phyloP scores from a whole-genome alignment of 2,113 vertebrate species.

The Triplophysa tibetana region DNA sequence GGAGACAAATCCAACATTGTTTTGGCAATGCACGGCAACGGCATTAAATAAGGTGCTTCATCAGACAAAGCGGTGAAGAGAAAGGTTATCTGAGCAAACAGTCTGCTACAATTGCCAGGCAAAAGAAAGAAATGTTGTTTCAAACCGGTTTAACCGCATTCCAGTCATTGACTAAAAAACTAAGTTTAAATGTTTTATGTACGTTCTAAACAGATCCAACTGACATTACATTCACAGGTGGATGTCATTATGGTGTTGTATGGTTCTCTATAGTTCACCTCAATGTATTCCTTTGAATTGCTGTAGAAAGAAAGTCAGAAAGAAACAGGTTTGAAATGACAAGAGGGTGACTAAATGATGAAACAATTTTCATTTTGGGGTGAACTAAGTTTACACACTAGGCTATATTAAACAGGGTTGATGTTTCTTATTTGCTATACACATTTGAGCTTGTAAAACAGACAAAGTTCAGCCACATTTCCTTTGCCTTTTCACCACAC shows the following conservation, averaged over 20 bases:
- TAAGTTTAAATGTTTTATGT: conserved; percentile 14
- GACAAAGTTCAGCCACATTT: neutral
- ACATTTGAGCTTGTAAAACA: neutral
- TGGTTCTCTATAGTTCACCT: neutral
- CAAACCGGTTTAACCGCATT: conserved; percentile 15
- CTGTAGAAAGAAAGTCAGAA: too few relatives aligned
- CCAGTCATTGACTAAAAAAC: neutral
- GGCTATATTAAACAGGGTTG: too few relatives aligned
- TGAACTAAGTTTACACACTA: too few relatives aligned
- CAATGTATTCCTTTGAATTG: neutral
- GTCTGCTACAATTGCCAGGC: conserved; percentile 15
- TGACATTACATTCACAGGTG: neutral
- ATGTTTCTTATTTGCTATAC: too few relatives aligned
- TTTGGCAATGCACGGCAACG: conserved; percentile 38
- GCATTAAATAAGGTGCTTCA: conserved; percentile 35
- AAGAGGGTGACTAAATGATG: too few relatives aligned
- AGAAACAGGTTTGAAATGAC: too few relatives aligned
- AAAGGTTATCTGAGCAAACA: conserved; percentile 35
- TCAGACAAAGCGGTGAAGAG: conserved; percentile 30
- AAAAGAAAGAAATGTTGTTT: conserved; percentile 9
- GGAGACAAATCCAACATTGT: conserved; percentile 43
- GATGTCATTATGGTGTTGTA: neutral
- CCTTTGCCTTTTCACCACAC: neutral
- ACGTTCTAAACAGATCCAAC: conserved; percentile 24
- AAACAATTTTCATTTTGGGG: too few relatives aligned